Percentiles rank a stretch among this genome's conserved stretches.
Conservation (phyloP, 2,888 invertebrate species). For the Allacma fusca region DNA sequence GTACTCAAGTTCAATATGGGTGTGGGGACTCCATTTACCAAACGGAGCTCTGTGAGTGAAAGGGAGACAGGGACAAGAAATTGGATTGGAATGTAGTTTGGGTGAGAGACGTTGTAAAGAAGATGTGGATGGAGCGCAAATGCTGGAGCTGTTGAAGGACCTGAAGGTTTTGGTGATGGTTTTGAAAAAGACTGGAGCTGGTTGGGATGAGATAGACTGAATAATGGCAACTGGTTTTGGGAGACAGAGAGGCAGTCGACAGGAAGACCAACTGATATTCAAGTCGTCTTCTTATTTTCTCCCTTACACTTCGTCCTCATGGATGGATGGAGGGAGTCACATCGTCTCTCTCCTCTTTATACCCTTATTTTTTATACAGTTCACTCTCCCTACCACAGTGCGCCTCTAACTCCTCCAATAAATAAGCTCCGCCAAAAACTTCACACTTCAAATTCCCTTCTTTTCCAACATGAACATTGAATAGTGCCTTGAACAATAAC, state of each 20-base stretch:
- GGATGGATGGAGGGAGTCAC: slow-evolving; percentile 28
- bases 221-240: not conserved
- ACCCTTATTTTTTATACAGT: not conserved
- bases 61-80: not conserved
- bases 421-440: too few species aligned
- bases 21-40: too few species aligned
- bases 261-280: slow-evolving; percentile 35
- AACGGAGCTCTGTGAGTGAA: too few species aligned
- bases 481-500: too few species aligned
- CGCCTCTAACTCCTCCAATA: too few species aligned
- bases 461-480: too few species aligned
- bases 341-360: slow-evolving; percentile 6
- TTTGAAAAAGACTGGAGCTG: not conserved
- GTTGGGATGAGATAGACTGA: not conserved
- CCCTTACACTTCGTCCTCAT: slow-evolving; percentile 22
- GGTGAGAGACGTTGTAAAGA: slow-evolving; percentile 8
- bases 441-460: too few species aligned
- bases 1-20: too few species aligned
- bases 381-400: too few species aligned
- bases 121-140: not conserved
- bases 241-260: slow-evolving; percentile 29
- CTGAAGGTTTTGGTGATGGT: too few species aligned
- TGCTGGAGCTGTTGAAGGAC: not conserved
- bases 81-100: slow-evolving; percentile 8
- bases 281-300: slow-evolving; percentile 32